Base-by-base conservation (phyloP, 2,113 vertebrate species). In the Vimba vimba region DNA sequence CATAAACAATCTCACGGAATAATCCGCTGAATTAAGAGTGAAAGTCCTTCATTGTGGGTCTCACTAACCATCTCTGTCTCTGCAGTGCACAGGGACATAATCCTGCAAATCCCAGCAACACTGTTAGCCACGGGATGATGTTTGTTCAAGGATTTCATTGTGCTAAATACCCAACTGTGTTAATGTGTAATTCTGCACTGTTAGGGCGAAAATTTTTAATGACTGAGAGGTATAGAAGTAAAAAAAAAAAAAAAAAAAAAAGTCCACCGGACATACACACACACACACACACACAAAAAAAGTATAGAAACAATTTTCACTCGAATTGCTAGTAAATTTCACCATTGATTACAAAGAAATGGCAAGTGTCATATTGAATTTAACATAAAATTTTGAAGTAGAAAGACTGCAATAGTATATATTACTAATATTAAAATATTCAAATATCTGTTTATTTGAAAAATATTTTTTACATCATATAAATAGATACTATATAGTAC, bases 151-250 rank as follows among this genome's bases (percentile, higher is more conserved):
- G 91, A 91, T 92, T 91, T 91, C 84, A 89, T 82, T 90, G 87
- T 91, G 91, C 91, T 92, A 92, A 94, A 93, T 91, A 91, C 91
- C 90, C 93, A 94, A 94, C 93, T 94, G 93, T 91, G 90, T 91
- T 85, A 91, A 88, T 89, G 84, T 86, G 89, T 89, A 92, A 93
- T 92, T 90, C 90, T 89, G 85, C 64, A 59, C 87, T 81, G 89
- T 88, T 88, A 50, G 25, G 55, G 6, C 3, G 85, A 92, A 92
- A 81, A 5, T 23, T 36, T 86, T 76, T 88, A 27, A 27, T 86
- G 89, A 87, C 89, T 86, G 15, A 21, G 45, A 68, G n/a, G 62
- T 15, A 27, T n/a, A 75, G 60, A 69, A 39, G 59, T 2, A 25
- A 23, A 3, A 57, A 55, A 33, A 27, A 17, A 80, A 15, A 76